Conservation (phyloP, 1,140 invertebrate species). For the Drosophila triauraria region DNA sequence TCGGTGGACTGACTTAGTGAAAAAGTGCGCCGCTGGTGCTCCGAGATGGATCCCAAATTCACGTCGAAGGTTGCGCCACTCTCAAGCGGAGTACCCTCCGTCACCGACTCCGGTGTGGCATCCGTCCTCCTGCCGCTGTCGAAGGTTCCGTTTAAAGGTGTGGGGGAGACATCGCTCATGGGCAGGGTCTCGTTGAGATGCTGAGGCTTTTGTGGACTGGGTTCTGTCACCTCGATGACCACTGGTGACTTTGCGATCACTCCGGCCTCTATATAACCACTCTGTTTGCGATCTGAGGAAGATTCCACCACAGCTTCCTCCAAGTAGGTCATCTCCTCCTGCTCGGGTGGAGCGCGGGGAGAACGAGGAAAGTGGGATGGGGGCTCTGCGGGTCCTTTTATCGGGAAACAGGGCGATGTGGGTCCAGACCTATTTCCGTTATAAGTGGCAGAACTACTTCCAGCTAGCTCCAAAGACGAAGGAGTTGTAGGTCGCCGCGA, state of each 20-base stretch:
- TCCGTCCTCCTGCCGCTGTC: slow-evolving; percentile 13
- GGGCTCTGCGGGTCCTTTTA: slow-evolving; percentile 42
- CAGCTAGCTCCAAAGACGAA: slow-evolving; percentile 21
- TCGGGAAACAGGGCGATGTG: slow-evolving; percentile 67
- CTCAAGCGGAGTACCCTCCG: slow-evolving; percentile 7
- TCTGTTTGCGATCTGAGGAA: slow-evolving; percentile 17
- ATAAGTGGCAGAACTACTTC: slow-evolving; percentile 1
- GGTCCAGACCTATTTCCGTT: slow-evolving; percentile 22
- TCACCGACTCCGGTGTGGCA: background rate
- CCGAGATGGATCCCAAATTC: background rate
- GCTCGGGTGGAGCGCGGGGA: slow-evolving; percentile 50
- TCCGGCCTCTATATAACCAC: slow-evolving; percentile 23
- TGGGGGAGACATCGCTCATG: slow-evolving; percentile 14
- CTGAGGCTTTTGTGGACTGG: slow-evolving; percentile 44
- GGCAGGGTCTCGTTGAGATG: slow-evolving; percentile 27
- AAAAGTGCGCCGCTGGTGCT: slow-evolving; percentile 41
- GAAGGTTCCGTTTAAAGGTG: slow-evolving; percentile 46
- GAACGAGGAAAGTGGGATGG: slow-evolving; percentile 67
- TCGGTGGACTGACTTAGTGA: background rate
- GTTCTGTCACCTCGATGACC: slow-evolving; percentile 39
- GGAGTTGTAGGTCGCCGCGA: slow-evolving; percentile 1
- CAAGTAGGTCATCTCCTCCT: slow-evolving; percentile 55
- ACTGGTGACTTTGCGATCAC: slow-evolving; percentile 52
- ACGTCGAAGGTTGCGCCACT: slow-evolving; percentile 32
- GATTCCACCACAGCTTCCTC: slow-evolving; percentile 52